phyloP scores from a whole-genome alignment of 2,797 vertebrate genomes.

The Picus viridis region DNA sequence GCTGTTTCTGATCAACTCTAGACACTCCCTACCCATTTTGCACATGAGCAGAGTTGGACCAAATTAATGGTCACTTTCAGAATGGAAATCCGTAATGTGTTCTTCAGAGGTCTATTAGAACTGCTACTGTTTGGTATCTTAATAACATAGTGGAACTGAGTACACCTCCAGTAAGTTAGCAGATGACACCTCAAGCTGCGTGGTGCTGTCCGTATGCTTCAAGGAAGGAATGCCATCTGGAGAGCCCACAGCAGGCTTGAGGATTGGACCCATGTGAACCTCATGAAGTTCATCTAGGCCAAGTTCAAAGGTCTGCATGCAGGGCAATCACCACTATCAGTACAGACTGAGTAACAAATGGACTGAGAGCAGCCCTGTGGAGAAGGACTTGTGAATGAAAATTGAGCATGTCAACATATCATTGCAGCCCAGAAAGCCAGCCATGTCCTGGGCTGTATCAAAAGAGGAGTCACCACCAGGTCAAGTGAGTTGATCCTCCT shows the following conservation, averaged over 20 bases:
- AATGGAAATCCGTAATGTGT: background rate
- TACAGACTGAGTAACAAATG: background rate
- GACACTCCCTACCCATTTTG: background rate
- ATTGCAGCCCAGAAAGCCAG: background rate
- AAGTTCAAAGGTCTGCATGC: background rate
- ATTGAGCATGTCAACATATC: rapidly evolving
- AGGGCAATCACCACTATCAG: background rate
- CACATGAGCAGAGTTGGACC: background rate
- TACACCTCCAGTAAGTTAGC: background rate
- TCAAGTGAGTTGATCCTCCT: background rate
- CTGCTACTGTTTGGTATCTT: background rate
- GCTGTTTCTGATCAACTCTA: background rate
- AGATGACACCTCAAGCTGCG: background rate
- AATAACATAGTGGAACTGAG: background rate
- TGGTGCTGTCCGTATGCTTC: rapidly evolving
- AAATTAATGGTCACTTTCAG: background rate
- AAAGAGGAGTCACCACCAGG: background rate
- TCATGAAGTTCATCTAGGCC: too few species aligned
- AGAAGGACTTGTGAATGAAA: background rate
- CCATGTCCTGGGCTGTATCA: rapidly evolving
- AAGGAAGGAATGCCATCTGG: background rate
- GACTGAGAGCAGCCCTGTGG: background rate
- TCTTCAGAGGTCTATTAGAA: background rate
- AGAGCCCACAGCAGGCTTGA: background rate
- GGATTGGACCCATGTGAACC: background rate